Evolutionary conservation across 2,888 invertebrate species (phyloP), one percentile per base, ranked within the genome.

Genomic region (Acleris laterana): DNA sequence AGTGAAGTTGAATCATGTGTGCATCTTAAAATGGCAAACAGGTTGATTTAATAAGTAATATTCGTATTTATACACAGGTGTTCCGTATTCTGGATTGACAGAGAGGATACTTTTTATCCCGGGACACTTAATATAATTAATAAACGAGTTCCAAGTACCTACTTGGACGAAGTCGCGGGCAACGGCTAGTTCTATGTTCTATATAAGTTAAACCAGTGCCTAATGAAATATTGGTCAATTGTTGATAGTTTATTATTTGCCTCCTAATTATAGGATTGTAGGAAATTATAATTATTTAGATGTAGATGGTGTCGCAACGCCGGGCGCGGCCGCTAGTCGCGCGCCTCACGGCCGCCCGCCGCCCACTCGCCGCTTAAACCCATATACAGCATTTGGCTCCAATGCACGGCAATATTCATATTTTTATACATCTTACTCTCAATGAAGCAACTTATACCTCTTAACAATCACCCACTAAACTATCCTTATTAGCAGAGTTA

Each of bases 311-410:
- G 89, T 89, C 84, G 89, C 86, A 90, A 86, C 69, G 78, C 67
- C 79, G 79, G 82, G 83, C 83, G 81, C 82, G 83, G 80, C 79
- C 79, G 83, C 88, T 88, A 85, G 86, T 84, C 89, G 86, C 82
- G 84, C 87, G 73, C 74, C 82, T 78, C 91, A 91, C 81, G 92
- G 91, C 84, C 91, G 87, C 75, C 91, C 80, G 81, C 92, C 91
- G 83, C 92, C 92, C 90, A 93, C 92, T 89, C 88, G 84, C 82
- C 76, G 77, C 82, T 90, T 89, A 90, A 90, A 80, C 80, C 92
- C 92, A 89, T 91, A 90, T 91, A 88, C 78, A 90, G 91, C 84
- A 83, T 85, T 84, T 82, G 80, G 78, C 75, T 84, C 83, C 82
- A 83, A 80, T 85, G 78, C 83, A 86, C 80, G 83, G 82, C 80